phyloP scores from a whole-genome alignment of 2,888 invertebrate genomes.

The Tigriopus californicus region DNA sequence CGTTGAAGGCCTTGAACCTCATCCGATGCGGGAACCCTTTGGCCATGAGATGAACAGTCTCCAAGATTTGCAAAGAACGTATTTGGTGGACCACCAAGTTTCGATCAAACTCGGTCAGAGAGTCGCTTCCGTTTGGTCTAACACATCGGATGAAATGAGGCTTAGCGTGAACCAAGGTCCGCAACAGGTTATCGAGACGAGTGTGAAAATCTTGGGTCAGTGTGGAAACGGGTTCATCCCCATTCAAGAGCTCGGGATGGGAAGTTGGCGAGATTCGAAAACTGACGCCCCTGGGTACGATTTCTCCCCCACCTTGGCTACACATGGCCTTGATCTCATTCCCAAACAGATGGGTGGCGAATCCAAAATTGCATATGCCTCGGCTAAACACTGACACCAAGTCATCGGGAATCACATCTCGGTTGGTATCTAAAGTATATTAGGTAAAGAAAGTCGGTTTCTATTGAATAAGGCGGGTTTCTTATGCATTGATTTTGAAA shows the following conservation, averaged over 20 bases:
- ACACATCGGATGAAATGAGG: conserved; percentile 88
- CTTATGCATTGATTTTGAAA: too few relatives aligned
- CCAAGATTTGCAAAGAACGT: conserved; percentile 69
- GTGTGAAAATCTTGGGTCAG: conserved; percentile 89
- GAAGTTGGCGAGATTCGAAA: conserved; percentile 79
- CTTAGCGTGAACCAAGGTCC: conserved; percentile 75
- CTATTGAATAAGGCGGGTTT: too few relatives aligned
- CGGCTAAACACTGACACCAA: conserved; percentile 79
- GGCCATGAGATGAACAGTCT: conserved; percentile 87
- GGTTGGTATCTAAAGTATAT: conserved; percentile 56
- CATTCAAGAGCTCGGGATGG: conserved; percentile 56
- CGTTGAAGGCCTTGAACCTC: conserved; percentile 69
- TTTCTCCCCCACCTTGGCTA: conserved; percentile 31
- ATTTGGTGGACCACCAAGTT: conserved; percentile 68
- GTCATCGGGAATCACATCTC: conserved; percentile 78
- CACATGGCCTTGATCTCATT: conserved; percentile 68
- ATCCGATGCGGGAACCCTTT: conserved; percentile 81
- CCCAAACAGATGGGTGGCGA: conserved; percentile 85
- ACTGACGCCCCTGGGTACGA: conserved; percentile 53
- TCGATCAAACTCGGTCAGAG: conserved; percentile 63
- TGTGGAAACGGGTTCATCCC: conserved; percentile 67
- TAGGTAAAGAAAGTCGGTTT: too few relatives aligned
- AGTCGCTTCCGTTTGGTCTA: conserved; percentile 63
- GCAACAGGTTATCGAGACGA: conserved; percentile 68
- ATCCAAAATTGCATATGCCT: conserved; percentile 85